Percentiles rank a stretch among this genome's conserved stretches.
These are phyloP conservation scores for Lethenteron reissneri DNA, from an alignment of 2,113 vertebrate genomes.

Conservation along the genomic window DNA sequence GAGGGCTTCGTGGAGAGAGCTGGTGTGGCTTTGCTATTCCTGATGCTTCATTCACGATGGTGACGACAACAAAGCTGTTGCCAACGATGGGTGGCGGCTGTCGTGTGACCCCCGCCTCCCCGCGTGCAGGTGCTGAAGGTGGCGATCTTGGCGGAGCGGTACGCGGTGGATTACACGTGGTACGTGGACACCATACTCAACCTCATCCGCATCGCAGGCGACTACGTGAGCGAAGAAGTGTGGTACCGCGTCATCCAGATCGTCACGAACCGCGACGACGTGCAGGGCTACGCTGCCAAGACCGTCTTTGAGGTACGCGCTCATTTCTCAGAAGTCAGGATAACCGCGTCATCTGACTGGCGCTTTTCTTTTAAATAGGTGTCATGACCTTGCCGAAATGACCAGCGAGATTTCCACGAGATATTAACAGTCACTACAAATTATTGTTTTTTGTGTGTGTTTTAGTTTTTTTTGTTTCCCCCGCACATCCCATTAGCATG, in stretches of 20 bases:
- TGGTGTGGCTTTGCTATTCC: no score
- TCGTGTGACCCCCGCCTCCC: background rate
- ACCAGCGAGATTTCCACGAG: no score
- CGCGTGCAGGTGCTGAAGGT: conserved; percentile 52
- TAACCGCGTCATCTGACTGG: no score
- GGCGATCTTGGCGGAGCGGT: conserved; percentile 68
- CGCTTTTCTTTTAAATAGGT: no score
- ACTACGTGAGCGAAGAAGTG: conserved; percentile 76
- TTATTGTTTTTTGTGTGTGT: conserved; percentile 2
- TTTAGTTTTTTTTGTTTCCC: background rate
- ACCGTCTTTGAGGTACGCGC: conserved; percentile 57
- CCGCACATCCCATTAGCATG: background rate
- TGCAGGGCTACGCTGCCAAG: conserved; percentile 73
- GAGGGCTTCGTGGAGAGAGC: no score
- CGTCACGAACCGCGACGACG: conserved; percentile 68
- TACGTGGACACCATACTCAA: conserved; percentile 82
- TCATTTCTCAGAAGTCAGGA: background rate
- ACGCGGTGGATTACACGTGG: conserved; percentile 76
- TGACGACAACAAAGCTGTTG: no score
- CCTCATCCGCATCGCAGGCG: conserved; percentile 67
- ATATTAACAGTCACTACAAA: background rate
- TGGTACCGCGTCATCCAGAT: conserved; percentile 86
- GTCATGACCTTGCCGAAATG: no score
- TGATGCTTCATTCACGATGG: no score
- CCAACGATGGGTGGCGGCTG: no score